Evolutionary conservation across 2,888 invertebrate species (phyloP).

Genomic region (Drosophila niveifrons): DNA sequence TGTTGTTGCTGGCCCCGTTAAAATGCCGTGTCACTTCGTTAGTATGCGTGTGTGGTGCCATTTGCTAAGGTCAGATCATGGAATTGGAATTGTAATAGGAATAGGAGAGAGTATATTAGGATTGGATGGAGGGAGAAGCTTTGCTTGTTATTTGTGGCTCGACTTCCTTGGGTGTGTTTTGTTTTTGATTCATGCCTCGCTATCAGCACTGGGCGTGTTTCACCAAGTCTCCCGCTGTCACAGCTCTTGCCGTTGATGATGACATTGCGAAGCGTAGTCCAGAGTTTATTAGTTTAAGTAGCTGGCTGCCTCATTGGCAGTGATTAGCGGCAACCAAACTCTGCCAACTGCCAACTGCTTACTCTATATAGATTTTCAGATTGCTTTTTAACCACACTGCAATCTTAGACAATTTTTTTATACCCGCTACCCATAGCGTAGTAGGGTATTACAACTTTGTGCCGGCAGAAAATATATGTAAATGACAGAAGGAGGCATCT

Average conservation of each 20-base stretch:
- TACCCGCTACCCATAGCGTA: too few relatives aligned
- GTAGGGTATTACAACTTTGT: too few relatives aligned
- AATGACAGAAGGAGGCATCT: too few relatives aligned
- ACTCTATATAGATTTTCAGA: constrained; percentile 46
- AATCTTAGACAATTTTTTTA: constrained; percentile 25
- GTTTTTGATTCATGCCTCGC: constrained; percentile 74
- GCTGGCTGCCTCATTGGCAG: constrained; percentile 75
- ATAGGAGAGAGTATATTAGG: not conserved
- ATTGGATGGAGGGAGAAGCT: not conserved
- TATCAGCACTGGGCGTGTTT: constrained; percentile 76
- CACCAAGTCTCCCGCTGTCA: not conserved
- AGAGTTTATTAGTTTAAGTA: constrained; percentile 78
- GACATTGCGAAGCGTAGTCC: constrained; percentile 62
- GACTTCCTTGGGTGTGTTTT: constrained; percentile 66
- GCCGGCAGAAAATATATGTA: too few relatives aligned
- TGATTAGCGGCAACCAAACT: constrained; percentile 57
- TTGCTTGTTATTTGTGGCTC: constrained; percentile 4
- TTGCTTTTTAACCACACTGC: constrained; percentile 83
- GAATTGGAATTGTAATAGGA: constrained; percentile 2
- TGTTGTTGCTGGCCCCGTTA: constrained; percentile 70
- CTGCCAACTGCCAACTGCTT: constrained; percentile 3
- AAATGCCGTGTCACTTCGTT: constrained; percentile 79
- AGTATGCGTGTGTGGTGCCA: constrained; percentile 75
- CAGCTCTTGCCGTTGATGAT: constrained; percentile 52
- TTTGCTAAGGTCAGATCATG: constrained; percentile 61